Evolutionary conservation across 2,113 vertebrate genomes (phyloP).

Genomic region (Petroica traversi): DNA sequence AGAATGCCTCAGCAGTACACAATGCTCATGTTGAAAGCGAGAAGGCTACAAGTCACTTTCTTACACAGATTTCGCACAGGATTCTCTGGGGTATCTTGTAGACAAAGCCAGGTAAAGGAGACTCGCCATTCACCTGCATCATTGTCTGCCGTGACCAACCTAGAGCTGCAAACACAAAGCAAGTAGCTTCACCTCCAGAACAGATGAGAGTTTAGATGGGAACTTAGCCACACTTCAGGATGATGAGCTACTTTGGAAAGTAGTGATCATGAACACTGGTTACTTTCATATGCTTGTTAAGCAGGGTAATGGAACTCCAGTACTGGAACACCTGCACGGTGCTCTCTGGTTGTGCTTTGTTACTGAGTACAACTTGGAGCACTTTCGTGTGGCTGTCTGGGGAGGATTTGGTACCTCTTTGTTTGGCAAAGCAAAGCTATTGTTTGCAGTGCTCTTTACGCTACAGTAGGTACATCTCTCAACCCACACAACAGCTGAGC

Average conservation of each 20-base stretch:
- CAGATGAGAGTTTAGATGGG: neutral
- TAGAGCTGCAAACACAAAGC: neutral
- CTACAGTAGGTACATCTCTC: neutral
- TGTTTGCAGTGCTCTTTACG: fast-evolving
- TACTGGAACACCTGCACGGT: fast-evolving
- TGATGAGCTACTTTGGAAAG: neutral
- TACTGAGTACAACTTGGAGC: fast-evolving
- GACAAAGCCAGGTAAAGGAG: neutral
- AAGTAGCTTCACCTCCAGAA: neutral
- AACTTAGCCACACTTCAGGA: neutral
- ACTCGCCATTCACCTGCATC: neutral
- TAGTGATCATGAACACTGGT: fast-evolving
- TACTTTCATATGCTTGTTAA: neutral
- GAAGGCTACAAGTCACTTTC: neutral
- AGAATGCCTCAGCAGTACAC: neutral
- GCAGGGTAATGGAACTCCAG: neutral
- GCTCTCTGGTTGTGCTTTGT: neutral
- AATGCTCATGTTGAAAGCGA: neutral
- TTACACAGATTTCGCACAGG: neutral
- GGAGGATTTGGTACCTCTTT: neutral
- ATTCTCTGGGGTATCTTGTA: neutral
- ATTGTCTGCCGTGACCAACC: neutral
- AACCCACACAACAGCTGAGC: neutral
- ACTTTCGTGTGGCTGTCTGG: neutral
- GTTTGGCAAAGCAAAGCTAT: neutral